Base-by-base conservation (phyloP, 2,888 invertebrate genomes). In the Drosophila birchii region DNA sequence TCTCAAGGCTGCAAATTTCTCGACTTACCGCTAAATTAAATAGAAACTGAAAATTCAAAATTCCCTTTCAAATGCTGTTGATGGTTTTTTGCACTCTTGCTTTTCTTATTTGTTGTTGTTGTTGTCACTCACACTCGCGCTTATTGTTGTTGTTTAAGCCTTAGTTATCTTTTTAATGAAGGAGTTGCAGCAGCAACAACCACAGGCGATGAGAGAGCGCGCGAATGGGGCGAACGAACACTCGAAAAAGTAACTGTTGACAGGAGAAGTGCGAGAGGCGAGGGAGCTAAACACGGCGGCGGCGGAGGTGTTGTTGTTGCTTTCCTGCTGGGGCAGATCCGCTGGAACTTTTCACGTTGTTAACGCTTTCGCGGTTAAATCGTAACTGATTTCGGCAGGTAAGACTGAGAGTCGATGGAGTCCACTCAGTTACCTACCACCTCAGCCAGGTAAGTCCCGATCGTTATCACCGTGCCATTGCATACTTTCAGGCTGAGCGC, bases 311-410 rank as follows among this genome's bases (percentile, higher is more conserved):
- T 45, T 61, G 61, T 75, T 57, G 53, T 62, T 57, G 53, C 59
- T 60, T 44, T 53, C 49, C 60, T 49, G 54, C 44, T 59, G 32
- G 32, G 67, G 26, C 34, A 44, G 66, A 41, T 68, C 67, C 67
- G 78, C 62, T 44, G 73, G 43, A 66, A 72, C 85, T 85, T 70
- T 77, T 81, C 77, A 72, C 85, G 87, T 75, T 77, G 84, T 81
- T 86, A 86, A 76, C 87, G 83, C 88, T 88, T 88, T 86, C 86
- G 85, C 89, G 87, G 87, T 75, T 58, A 54, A 67, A 54, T 67
- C 44, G 68, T 45, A 53, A 67, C 68, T 66, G 66, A 66, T 67
- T 67, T 66, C n/a, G 41, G 41, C 18, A 41, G 41, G 47, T 63
- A 60, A 62, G 44, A 20, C 59, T 34, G 51, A 51, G 51, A 51